Percentiles rank a stretch among this genome's conserved stretches.
phyloP scores from a whole-genome alignment of 1,140 invertebrate genomes.

The Ctenoplectra terminalis region DNA sequence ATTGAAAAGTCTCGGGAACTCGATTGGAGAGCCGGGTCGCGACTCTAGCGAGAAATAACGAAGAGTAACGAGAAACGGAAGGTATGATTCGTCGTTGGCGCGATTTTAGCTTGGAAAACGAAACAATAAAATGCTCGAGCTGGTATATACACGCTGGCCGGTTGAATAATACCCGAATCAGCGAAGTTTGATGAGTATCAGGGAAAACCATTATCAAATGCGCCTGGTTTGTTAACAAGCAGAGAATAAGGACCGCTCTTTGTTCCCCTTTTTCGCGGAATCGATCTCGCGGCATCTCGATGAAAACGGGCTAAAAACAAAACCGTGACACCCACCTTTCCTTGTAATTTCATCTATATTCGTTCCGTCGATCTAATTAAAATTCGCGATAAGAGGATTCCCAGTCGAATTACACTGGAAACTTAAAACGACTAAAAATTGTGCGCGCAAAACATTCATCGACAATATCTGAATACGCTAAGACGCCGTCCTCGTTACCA shows the following conservation, averaged over 20 bases:
- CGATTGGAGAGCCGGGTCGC: neutral
- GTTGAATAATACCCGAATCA: conserved; percentile 17
- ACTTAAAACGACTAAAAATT: too few relatives aligned
- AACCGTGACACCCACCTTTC: too few relatives aligned
- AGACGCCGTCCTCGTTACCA: too few relatives aligned
- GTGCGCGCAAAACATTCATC: too few relatives aligned
- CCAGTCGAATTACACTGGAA: neutral
- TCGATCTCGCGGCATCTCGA: conserved; percentile 1
- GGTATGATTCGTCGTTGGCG: neutral
- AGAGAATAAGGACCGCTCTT: neutral
- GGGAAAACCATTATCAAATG: conserved; percentile 41
- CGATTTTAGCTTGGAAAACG: conserved; percentile 12
- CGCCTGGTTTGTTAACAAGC: conserved; percentile 40
- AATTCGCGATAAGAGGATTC: conserved; percentile 17
- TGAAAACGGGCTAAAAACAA: too few relatives aligned
- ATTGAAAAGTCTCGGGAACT: conserved; percentile 34
- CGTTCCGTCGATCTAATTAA: conserved; percentile 6
- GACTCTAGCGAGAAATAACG: conserved; percentile 25
- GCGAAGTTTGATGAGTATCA: conserved; percentile 48
- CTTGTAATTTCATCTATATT: too few relatives aligned
- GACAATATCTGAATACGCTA: too few relatives aligned
- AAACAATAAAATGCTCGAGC: conserved; percentile 41
- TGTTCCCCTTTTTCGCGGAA: neutral
- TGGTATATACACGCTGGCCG: neutral
- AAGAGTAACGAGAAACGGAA: conserved; percentile 26